Evolutionary conservation across 2,888 invertebrate species (phyloP), one percentile per base, ranked within the genome.

Genomic region (Agonopterix arenella): DNA sequence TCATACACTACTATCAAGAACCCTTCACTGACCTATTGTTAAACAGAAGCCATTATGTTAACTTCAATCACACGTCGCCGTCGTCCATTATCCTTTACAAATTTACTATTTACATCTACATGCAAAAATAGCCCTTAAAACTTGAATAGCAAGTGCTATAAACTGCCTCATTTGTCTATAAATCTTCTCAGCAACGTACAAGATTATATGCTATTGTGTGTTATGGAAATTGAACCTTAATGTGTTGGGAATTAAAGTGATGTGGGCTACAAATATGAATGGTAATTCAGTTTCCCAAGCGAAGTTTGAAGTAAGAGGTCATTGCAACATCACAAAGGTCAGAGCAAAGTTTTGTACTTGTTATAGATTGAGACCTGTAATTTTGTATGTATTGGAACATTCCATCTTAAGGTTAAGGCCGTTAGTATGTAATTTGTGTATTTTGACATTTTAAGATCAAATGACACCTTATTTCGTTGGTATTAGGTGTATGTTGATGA

Each of bases 251-350:
- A 28, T 28, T 5, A 28, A 28, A 28, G 28, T 28, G 28, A 28
- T 28, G 28, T 28, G 28, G 28, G 28, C 7, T 28, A 28, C n/a
- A 40, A 9, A 40, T 40, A 40, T 9, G 40, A n/a, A 4, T 3
- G 9, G 40, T 40, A 40, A 9, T 1, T 44, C 16, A 43, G 37
- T 47, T 66, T 62, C 57, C 55, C 55, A 63, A 62, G 61, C 52
- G 51, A 49, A 61, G 61, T 60, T 58, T 50, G 55, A 56, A 71
- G 73, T 68, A 69, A 76, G 64, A 66, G 76, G 77, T 70, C 68
- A 72, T 76, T 76, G 65, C 62, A 72, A 78, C 62, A 55, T 53
- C 54, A 47, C 47, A 79, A 78, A 79, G 79, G 77, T 76, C 74
- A 75, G 60, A 50, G 52, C 56, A 55, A 43, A 28, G 28, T 28